These are phyloP conservation scores for Catharus ustulatus DNA, from an alignment of 2,797 vertebrate genomes.

Conservation along the genomic window DNA sequence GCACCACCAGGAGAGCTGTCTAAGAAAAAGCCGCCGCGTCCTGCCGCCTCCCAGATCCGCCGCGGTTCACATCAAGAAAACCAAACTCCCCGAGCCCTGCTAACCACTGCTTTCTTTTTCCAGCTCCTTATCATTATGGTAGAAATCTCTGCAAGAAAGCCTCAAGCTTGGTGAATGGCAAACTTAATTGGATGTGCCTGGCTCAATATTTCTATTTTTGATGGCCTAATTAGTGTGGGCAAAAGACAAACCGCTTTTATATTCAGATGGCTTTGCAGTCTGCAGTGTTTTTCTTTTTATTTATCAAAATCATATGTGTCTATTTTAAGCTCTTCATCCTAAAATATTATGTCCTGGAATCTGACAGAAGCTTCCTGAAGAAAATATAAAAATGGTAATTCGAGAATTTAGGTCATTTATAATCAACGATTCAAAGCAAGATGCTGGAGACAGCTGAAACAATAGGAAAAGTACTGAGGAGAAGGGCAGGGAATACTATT, in stretches of 20 bases:
- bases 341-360: constrained; percentile 21
- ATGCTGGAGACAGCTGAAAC: constrained; percentile 27
- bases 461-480: not conserved
- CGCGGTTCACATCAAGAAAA: not conserved
- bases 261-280: not conserved
- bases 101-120: constrained; percentile 53
- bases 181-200: constrained; percentile 11
- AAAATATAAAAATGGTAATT: constrained; percentile 20
- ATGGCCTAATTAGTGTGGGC: constrained; percentile 43
- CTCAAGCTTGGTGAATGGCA: not conserved
- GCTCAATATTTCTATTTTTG: constrained; percentile 60
- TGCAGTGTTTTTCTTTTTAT: not conserved
- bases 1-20: constrained; percentile 1
- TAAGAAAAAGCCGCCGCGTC: constrained; percentile 37
- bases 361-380: constrained; percentile 16
- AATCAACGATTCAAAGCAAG: constrained; percentile 14
- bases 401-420: constrained; percentile 6
- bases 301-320: constrained; percentile 23
- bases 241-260: constrained; percentile 15
- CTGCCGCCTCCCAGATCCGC: not conserved
- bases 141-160: not conserved
- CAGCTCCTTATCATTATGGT: constrained; percentile 39
- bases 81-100: not conserved
- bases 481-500: not conserved
- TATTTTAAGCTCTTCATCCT: constrained; percentile 23